A percentile compares a stretch with the other conserved stretches of the same genome.
These are phyloP conservation scores for Cheiracanthium punctorium DNA, from an alignment of 2,888 invertebrate genomes.

Conservation along the genomic window DNA sequence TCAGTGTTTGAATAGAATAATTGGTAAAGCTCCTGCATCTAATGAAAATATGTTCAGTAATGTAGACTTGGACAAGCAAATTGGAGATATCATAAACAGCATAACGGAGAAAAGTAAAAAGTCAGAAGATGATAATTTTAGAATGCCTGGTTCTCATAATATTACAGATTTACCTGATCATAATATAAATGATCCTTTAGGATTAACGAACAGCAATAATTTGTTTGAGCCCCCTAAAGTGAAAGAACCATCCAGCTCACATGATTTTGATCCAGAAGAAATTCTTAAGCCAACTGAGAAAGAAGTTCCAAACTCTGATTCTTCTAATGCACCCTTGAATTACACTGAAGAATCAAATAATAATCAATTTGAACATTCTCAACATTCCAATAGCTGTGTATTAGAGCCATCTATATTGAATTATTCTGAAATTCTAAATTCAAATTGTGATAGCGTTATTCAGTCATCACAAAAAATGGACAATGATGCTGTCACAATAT, in stretches of 20 bases:
- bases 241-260: background rate
- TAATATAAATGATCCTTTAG: constrained; percentile 28
- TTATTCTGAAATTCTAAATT: constrained; percentile 27
- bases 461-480: constrained; percentile 36
- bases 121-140: background rate
- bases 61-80: constrained; percentile 39
- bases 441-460: constrained; percentile 38
- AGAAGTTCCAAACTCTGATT: background rate
- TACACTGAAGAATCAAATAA: constrained; percentile 34
- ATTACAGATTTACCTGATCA: constrained; percentile 32
- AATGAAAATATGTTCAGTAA: constrained; percentile 15
- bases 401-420: constrained; percentile 17
- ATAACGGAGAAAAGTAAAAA: constrained; percentile 3
- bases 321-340: background rate
- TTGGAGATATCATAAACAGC: constrained; percentile 33
- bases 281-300: constrained; percentile 32
- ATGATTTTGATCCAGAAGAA: constrained; percentile 2
- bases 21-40: background rate
- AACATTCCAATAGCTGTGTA: constrained; percentile 4
- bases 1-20: constrained; percentile 9
- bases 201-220: constrained; percentile 16
- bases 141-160: background rate
- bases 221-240: constrained; percentile 12
- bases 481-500: constrained; percentile 10
- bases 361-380: constrained; percentile 28